Base-by-base conservation (phyloP, 1,140 invertebrate species). In the Drosophila dunni region DNA sequence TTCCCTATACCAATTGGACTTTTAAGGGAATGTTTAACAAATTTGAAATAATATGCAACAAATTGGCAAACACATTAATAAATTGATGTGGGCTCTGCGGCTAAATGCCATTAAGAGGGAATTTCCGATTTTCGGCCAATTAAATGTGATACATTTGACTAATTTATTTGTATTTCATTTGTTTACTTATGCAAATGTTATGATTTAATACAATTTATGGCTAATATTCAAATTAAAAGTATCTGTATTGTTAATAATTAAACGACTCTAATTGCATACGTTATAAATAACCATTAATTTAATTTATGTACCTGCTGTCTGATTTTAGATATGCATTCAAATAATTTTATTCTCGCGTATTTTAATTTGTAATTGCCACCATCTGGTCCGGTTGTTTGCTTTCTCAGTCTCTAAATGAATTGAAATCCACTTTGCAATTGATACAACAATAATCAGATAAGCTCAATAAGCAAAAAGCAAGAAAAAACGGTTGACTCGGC, bases 241-340 rank as follows among this genome's bases (percentile, higher is more conserved):
- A 6, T 24, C 45, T 29, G 29, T 51, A 29, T 45, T 58, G 54
- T 44, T 60, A 68, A n/a, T 13, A 9, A 13, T 42, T 54, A 68
- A 68, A 62, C 54, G 17, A 33, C 17, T 46, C 24, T 48, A 68
- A 74, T 74, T 74, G 57, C 42, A 62, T 74, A 68, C 34, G 15
- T 46, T 40, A 7, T 17, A 45, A 46, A 51, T 58, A 62, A 61
- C 45, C 51, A 54, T 56, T 7, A 33, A 36, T 24, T 61, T 73
- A 45, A 56, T 65, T 71, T 50, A 71, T 54, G 40, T 13, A 29
- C 2, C n/a, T 38, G 33, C 13, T 53, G 50, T 24, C 24, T 53
- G 24, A 63, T 63, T 51, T 53, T 45, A 48, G 15, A 58, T 58
- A 58, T 50, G 34, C 29, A 64, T 29, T 58, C 7, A 57, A 38